Evolutionary conservation across 2,888 invertebrate species (phyloP), one percentile per base, ranked within the genome.

Genomic region (Lasioglossum zephyrum): DNA sequence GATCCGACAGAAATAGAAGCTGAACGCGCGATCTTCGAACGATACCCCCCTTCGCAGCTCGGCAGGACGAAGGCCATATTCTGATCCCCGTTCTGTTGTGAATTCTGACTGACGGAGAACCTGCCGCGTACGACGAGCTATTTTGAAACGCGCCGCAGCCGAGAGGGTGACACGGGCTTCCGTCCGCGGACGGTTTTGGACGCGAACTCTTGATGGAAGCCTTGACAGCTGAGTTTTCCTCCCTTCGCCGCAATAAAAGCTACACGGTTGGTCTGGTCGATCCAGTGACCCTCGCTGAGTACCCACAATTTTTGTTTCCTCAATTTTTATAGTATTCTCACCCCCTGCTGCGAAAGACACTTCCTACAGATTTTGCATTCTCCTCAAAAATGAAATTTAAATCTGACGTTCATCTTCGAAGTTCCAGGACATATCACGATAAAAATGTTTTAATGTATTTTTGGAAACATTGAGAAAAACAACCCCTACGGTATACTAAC

Each of bases 1-100:
- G 83, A 53, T 39, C 53, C 69, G 89, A 87, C 88, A 53, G 77
- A 90, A 90, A 90, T 90, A 90, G 90, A 90, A 77, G 88, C 63
- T 60, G 73, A 39, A 74, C 79, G 79, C 81, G 77, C 73, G 73
- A 86, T 86, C 84, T 80, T 69, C 69, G 75, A 53, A 31, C 83
- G 79, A 81, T 81, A 77, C 26, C n/a, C 60, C 81, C 75, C 69
- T 77, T 73, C 57, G n/a, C 69, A 49, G 41, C 47, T 69, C 74
- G 74, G 77, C 72, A 85, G 79, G 85, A 85, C 85, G 73, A 85
- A 83, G 82, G 83, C 82, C 66, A 31, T 77, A 31, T 53, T 63
- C 63, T n/a, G 47, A 36, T 70, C 39, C 74, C 39, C 49, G 49
- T 57, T n/a, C 57, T 11, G 57, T 57, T 57, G 57, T 57, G 57